Conservation (phyloP, 2,113 vertebrate species). For the Calidris pugnax region DNA sequence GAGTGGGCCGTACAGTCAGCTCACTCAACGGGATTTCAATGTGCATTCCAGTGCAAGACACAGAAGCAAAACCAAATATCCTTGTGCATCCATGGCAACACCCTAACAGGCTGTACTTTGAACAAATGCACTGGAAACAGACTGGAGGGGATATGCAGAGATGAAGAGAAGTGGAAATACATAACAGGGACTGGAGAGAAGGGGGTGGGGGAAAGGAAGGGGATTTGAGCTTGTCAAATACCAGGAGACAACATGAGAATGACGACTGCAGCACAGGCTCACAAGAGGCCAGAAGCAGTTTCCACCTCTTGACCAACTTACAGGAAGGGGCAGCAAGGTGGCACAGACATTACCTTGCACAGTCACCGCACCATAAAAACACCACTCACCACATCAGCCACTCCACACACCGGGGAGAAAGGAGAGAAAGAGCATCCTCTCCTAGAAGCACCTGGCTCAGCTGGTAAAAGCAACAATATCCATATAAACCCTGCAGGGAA, state of each 20-base stretch:
- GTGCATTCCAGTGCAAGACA: neutral
- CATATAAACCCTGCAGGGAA: neutral
- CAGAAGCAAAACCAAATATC: neutral
- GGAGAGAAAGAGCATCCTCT: neutral
- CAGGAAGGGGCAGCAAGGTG: neutral
- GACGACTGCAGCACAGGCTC: neutral
- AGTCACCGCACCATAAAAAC: neutral
- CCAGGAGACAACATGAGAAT: neutral
- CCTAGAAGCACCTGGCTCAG: neutral
- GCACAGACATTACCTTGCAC: neutral
- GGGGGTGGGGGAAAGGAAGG: neutral
- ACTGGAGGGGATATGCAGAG: neutral
- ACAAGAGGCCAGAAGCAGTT: neutral
- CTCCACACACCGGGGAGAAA: neutral
- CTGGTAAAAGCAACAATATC: neutral
- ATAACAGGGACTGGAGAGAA: neutral
- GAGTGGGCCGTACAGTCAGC: neutral
- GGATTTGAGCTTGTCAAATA: neutral
- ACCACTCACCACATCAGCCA: neutral
- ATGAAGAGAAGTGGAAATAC: neutral
- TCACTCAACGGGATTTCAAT: neutral
- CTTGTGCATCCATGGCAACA: conserved; percentile 12
- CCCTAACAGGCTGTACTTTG: neutral
- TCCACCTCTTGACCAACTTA: neutral
- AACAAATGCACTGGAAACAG: neutral